Evolutionary conservation across 2,888 invertebrate species (phyloP).

Genomic region (Glomeris marginata): DNA sequence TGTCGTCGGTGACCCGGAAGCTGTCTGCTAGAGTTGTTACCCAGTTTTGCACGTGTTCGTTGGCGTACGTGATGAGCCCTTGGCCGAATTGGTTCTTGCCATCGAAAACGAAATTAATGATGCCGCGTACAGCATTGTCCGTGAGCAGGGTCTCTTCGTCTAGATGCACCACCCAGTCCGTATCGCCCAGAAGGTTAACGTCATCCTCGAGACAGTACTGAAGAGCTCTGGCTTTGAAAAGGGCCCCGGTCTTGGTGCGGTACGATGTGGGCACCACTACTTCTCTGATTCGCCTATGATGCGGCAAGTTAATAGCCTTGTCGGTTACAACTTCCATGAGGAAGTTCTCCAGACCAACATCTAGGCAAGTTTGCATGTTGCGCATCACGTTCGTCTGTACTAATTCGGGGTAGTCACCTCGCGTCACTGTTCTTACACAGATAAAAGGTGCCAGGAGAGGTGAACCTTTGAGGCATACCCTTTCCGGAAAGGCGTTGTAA

Average conservation of each 20-base stretch:
- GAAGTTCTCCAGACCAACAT: constrained; percentile 86
- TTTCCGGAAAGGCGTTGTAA: constrained; percentile 90
- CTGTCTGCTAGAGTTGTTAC: constrained; percentile 90
- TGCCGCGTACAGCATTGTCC: constrained; percentile 74
- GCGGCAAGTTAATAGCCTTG: constrained; percentile 47
- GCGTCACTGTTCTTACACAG: constrained; percentile 82
- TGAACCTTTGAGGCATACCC: constrained; percentile 72
- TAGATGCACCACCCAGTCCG: constrained; percentile 93
- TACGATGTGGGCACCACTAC: constrained; percentile 77
- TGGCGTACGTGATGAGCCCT: constrained; percentile 89
- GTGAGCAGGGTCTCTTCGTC: constrained; percentile 93
- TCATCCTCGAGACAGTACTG: constrained; percentile 89
- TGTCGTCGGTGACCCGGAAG: constrained; percentile 90
- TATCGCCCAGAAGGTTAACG: constrained; percentile 66
- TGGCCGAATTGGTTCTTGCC: constrained; percentile 93
- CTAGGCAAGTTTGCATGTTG: constrained; percentile 72
- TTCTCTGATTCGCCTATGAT: constrained; percentile 55
- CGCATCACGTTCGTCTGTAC: constrained; percentile 72
- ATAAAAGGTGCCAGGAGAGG: constrained; percentile 85
- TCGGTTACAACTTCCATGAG: constrained; percentile 93
- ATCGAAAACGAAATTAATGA: constrained; percentile 85
- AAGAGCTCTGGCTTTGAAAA: constrained; percentile 85
- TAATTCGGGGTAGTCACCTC: constrained; percentile 83
- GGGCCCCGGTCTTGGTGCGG: constrained; percentile 74
- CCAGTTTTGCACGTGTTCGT: constrained; percentile 91